phyloP scores from a whole-genome alignment of 2,797 vertebrate genomes.

The Parauchenoglanis punctatus region DNA sequence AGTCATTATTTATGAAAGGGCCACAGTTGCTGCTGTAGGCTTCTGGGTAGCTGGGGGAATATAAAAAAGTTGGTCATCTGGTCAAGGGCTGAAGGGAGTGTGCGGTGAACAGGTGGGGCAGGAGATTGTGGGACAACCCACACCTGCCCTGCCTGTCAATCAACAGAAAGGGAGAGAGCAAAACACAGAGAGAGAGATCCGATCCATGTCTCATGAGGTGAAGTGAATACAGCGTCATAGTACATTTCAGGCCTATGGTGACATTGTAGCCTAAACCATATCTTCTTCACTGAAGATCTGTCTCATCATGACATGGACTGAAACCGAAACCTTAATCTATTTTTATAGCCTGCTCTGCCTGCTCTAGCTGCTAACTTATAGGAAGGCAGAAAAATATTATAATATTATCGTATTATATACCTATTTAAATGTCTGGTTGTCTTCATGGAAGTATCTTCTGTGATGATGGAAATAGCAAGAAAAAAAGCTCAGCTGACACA shows the following conservation, averaged over 20 bases:
- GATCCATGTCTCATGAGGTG: neutral
- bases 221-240: constrained; percentile 15
- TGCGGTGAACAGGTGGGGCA: constrained; percentile 77
- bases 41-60: constrained; percentile 62
- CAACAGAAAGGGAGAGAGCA: constrained; percentile 57
- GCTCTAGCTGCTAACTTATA: neutral
- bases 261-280: constrained; percentile 6
- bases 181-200: constrained; percentile 3
- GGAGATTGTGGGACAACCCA: constrained; percentile 63
- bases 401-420: neutral
- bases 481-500: neutral
- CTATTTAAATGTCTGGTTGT: neutral
- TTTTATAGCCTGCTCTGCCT: constrained; percentile 21
- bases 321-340: constrained; percentile 33
- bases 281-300: neutral
- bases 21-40: constrained; percentile 65
- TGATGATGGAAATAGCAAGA: neutral
- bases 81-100: constrained; percentile 73
- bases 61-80: constrained; percentile 79
- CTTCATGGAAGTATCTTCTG: neutral
- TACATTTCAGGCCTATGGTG: neutral
- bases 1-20: constrained; percentile 74
- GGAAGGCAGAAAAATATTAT: neutral
- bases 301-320: constrained; percentile 6
- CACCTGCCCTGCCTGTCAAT: constrained; percentile 82